phyloP scores from a whole-genome alignment of 2,888 invertebrate species.

The Dasysyrphus tricinctus region DNA sequence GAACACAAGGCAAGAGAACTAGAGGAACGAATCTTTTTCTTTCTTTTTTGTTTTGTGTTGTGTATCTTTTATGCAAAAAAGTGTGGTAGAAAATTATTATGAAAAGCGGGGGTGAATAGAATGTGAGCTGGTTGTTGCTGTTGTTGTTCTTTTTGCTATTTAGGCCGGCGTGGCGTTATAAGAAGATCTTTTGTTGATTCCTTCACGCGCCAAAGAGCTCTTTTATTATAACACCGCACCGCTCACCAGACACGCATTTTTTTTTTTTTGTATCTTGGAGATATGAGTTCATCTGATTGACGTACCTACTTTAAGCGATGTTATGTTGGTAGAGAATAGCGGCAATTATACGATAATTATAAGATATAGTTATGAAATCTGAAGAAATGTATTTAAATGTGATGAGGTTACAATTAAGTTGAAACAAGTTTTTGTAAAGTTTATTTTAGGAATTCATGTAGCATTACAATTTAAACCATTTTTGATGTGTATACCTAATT shows the following conservation, averaged over 20 bases:
- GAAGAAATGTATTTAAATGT: slow-evolving; percentile 29
- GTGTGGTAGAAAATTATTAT: slow-evolving; percentile 23
- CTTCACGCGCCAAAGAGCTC: slow-evolving; percentile 56
- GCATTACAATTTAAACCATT: slow-evolving; percentile 8
- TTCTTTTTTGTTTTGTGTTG: neutral
- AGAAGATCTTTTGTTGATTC: slow-evolving; percentile 45
- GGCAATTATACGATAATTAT: slow-evolving; percentile 49
- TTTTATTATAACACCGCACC: slow-evolving; percentile 54
- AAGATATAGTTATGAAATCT: slow-evolving; percentile 32
- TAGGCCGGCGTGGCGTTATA: slow-evolving; percentile 11
- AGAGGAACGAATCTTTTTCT: slow-evolving; percentile 16
- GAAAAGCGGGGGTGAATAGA: slow-evolving; percentile 57
- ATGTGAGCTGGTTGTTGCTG: slow-evolving; percentile 16
- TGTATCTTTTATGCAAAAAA: slow-evolving; percentile 34
- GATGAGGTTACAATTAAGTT: slow-evolving; percentile 20
- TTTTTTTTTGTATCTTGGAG: slow-evolving; percentile 4
- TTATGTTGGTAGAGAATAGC: slow-evolving; percentile 13
- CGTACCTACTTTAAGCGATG: slow-evolving; percentile 22
- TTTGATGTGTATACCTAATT: neutral
- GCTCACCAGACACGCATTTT: slow-evolving; percentile 57
- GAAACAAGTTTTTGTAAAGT: slow-evolving; percentile 3
- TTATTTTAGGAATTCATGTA: neutral
- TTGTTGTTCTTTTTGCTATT: neutral
- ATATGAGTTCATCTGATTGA: slow-evolving; percentile 60
- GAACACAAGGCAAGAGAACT: slow-evolving; percentile 1